Conservation (phyloP, 2,797 vertebrate genomes). For the Ambastaia sidthimunki region DNA sequence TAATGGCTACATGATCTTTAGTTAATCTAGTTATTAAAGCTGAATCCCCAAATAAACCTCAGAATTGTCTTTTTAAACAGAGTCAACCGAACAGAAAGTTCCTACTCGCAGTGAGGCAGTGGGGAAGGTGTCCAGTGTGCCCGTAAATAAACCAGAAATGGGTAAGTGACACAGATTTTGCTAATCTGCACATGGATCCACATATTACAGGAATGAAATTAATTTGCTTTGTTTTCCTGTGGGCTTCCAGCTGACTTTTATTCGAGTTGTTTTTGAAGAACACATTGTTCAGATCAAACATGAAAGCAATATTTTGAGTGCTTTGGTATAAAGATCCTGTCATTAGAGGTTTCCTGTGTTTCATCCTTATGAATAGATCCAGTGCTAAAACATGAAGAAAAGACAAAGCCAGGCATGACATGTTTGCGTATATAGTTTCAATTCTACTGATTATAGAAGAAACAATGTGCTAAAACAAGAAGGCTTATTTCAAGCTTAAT, state of each 20-base stretch:
- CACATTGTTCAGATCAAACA: constrained; percentile 32
- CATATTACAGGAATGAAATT: not conserved
- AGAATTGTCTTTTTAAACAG: constrained; percentile 61
- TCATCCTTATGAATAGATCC: not conserved
- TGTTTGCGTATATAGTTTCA: not conserved
- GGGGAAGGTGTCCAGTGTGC: constrained; percentile 73
- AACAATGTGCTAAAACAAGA: not conserved
- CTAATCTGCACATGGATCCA: not conserved
- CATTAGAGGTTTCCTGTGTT: constrained; percentile 18
- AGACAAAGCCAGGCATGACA: not conserved
- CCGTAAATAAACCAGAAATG: constrained; percentile 76
- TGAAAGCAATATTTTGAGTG: constrained; percentile 26
- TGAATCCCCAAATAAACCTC: not conserved
- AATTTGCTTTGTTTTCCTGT: not conserved
- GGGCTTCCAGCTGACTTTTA: not conserved
- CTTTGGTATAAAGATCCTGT: constrained; percentile 12
- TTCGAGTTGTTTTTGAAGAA: constrained; percentile 43
- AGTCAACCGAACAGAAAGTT: constrained; percentile 65
- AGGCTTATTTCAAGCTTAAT: not conserved
- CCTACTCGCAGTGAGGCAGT: constrained; percentile 59
- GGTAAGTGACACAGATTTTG: constrained; percentile 75
- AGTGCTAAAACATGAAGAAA: not conserved
- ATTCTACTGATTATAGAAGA: not conserved
- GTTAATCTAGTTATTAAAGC: not conserved
- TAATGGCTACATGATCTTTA: not conserved